Percentiles rank a stretch among this genome's conserved stretches.
Evolutionary conservation across 2,797 vertebrate species (phyloP).

Genomic region (Ctenochaetus hawaiiensis): DNA sequence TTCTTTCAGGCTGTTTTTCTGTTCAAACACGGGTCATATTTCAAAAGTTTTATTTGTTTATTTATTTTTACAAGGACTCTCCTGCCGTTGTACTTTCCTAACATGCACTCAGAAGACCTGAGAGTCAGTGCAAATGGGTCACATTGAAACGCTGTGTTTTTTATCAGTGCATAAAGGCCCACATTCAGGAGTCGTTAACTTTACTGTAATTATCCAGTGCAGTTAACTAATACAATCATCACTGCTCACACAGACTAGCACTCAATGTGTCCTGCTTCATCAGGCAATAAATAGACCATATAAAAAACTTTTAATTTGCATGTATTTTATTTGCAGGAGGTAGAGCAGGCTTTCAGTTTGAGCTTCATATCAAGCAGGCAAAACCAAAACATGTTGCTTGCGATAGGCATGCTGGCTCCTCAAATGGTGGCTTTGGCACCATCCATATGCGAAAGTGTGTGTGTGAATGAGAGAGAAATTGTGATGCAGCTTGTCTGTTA

Average conservation of each 20-base stretch:
- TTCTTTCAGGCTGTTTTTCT: background rate
- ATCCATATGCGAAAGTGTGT: background rate
- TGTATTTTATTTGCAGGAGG: conserved; percentile 12
- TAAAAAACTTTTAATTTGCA: conserved; percentile 26
- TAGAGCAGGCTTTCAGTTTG: background rate
- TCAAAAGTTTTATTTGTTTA: conserved; percentile 33
- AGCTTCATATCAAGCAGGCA: background rate
- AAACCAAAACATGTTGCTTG: background rate
- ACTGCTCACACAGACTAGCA: conserved; percentile 7
- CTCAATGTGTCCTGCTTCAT: background rate
- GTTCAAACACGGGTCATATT: conserved; percentile 46
- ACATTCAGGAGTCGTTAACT: conserved; percentile 37
- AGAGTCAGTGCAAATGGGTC: conserved; percentile 41
- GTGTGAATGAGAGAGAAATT: background rate
- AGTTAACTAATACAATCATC: conserved; percentile 23
- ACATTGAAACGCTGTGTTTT: conserved; percentile 53
- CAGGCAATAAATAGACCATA: conserved; percentile 10
- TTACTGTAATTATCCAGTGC: conserved; percentile 40
- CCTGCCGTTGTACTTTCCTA: conserved; percentile 30
- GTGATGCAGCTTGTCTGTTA: background rate
- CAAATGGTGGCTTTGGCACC: background rate
- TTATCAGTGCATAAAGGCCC: conserved; percentile 25
- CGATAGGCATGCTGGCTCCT: background rate
- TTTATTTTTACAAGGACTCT: conserved; percentile 40
- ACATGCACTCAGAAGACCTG: conserved; percentile 48